These are phyloP conservation scores for Gavia stellata DNA, from an alignment of 2,113 vertebrate species.

Conservation along the genomic window DNA sequence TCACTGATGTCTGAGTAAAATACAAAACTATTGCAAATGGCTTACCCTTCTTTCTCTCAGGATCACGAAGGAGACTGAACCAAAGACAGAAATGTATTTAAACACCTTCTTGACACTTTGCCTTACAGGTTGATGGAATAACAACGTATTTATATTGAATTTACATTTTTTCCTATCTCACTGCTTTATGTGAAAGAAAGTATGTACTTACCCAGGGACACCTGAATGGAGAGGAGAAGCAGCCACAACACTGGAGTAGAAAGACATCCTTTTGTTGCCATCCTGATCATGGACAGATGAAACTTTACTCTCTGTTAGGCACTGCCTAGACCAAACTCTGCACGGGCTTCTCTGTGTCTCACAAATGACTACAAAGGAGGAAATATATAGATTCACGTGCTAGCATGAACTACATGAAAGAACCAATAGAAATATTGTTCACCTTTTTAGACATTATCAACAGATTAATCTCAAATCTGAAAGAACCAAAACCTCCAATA, in stretches of 20 bases:
- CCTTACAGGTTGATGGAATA: neutral
- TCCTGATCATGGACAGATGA: neutral
- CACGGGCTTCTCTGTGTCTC: neutral
- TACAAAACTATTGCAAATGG: neutral
- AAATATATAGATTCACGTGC: slow-evolving; percentile 13
- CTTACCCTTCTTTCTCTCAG: neutral
- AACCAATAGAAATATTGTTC: slow-evolving; percentile 52
- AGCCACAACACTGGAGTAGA: neutral
- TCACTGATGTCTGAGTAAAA: neutral
- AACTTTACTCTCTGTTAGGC: neutral
- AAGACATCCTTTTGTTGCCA: neutral
- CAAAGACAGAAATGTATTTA: neutral
- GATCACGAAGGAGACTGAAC: neutral
- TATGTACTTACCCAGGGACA: slow-evolving; percentile 6
- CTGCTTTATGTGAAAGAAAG: neutral
- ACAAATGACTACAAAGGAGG: slow-evolving; percentile 5
- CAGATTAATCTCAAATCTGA: slow-evolving; percentile 28
- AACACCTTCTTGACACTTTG: neutral
- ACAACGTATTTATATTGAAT: neutral
- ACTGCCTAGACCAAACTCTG: neutral
- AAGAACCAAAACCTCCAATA: slow-evolving; percentile 38
- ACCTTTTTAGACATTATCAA: slow-evolving; percentile 56
- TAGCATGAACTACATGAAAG: neutral
- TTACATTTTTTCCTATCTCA: neutral
- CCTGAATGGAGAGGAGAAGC: neutral